Conservation (phyloP, 2,797 vertebrate genomes). For the Sarcophilus harrisii region DNA sequence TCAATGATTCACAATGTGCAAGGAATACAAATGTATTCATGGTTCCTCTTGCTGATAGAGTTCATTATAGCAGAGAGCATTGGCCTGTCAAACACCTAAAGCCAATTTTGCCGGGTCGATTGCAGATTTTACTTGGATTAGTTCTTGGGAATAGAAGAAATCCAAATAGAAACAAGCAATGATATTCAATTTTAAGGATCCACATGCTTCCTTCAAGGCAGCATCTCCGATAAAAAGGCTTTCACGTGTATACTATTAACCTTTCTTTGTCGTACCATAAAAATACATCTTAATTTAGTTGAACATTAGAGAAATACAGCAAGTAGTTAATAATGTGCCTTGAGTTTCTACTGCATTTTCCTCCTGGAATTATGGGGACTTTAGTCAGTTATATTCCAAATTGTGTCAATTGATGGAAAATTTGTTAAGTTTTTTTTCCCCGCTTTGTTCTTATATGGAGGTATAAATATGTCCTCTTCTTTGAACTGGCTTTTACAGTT, state of each 20-base stretch:
- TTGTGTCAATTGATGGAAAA: slow-evolving; percentile 17
- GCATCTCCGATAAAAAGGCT: background rate
- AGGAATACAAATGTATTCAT: slow-evolving; percentile 20
- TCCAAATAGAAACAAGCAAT: background rate
- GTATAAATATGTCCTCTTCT: background rate
- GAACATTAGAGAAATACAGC: background rate
- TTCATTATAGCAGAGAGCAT: background rate
- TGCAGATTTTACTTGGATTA: slow-evolving; percentile 28
- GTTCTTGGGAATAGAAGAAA: slow-evolving; percentile 7
- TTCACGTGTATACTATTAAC: background rate
- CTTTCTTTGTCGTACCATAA: background rate
- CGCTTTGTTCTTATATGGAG: background rate
- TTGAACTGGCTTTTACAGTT: background rate
- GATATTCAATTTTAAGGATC: background rate
- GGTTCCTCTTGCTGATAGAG: background rate
- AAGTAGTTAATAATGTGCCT: background rate
- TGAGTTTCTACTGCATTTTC: background rate
- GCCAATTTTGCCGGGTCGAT: background rate
- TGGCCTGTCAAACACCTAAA: background rate
- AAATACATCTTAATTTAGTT: background rate
- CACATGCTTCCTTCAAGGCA: background rate
- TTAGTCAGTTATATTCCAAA: background rate
- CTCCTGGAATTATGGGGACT: background rate
- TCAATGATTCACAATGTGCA: background rate
- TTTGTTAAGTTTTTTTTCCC: background rate